Evolutionary conservation across 2,888 invertebrate species (phyloP).

Genomic region (Zootermopsis nevadensis): DNA sequence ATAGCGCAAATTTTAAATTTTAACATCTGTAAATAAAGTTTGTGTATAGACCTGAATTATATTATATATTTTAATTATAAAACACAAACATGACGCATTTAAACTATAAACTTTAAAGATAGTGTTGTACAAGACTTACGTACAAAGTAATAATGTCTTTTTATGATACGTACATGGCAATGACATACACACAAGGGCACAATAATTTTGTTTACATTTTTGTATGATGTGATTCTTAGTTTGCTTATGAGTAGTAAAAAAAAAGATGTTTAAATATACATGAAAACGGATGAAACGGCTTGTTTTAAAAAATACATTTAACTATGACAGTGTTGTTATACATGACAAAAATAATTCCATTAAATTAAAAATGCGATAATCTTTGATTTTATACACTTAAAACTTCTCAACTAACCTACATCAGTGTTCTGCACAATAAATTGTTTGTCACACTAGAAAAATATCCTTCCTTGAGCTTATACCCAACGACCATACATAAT

Average conservation of each 20-base stretch:
- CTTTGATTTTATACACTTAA: not conserved
- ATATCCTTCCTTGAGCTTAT: slow-evolving; percentile 4
- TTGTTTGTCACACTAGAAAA: not conserved
- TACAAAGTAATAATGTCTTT: not conserved
- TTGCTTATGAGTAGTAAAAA: not conserved
- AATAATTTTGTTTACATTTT: slow-evolving; percentile 5
- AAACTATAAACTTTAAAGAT: no score
- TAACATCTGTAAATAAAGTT: no score
- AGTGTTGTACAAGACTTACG: not conserved
- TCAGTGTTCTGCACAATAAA: not conserved
- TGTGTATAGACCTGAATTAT: no score
- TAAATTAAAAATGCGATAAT: not conserved
- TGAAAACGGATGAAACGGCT: not conserved
- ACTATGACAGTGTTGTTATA: slow-evolving; percentile 1
- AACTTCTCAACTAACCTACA: not conserved
- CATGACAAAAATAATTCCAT: not conserved
- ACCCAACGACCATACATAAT: not conserved
- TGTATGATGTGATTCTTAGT: not conserved
- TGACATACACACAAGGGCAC: slow-evolving; percentile 1
- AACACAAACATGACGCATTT: no score
- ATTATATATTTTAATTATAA: no score
- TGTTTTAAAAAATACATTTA: not conserved
- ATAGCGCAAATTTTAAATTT: no score
- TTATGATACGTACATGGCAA: not conserved
- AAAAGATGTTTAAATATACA: not conserved